Conservation (phyloP, 2,888 invertebrate species). For the Ormyrus pomaceus region DNA sequence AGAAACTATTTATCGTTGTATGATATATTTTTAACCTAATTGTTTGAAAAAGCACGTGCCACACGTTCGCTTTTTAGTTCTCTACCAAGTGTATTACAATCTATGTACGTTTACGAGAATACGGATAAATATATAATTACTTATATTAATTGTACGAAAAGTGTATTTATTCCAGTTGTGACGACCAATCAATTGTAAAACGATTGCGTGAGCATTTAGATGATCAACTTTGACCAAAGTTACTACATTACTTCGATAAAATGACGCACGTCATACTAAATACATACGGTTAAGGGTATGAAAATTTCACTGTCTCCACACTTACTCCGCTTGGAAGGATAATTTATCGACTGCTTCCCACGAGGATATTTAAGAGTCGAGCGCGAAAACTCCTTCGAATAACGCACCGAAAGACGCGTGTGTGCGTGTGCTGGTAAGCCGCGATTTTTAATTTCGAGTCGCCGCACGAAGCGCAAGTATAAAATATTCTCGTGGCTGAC, state of each 20-base stretch:
- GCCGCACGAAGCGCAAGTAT: neutral
- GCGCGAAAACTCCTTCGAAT: too few species aligned
- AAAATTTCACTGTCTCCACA: too few species aligned
- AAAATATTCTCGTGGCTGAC: neutral
- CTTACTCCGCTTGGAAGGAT: too few species aligned
- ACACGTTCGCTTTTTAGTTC: neutral
- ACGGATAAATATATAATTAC: too few species aligned
- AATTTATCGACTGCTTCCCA: too few species aligned
- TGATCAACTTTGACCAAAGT: slow-evolving; percentile 43
- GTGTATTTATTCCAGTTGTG: slow-evolving; percentile 30
- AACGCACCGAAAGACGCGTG: too few species aligned
- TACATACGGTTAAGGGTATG: neutral
- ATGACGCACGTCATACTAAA: neutral
- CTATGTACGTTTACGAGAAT: too few species aligned
- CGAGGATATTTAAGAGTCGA: too few species aligned
- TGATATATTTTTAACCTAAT: slow-evolving; percentile 31
- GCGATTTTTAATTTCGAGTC: too few species aligned
- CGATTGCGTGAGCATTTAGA: slow-evolving; percentile 23
- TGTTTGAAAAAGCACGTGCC: slow-evolving; percentile 1
- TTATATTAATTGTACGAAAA: neutral
- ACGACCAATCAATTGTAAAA: slow-evolving; percentile 36
- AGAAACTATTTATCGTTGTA: slow-evolving; percentile 38
- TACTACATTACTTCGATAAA: slow-evolving; percentile 38
- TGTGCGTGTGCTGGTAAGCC: too few species aligned
- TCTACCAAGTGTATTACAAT: too few species aligned